Evolutionary conservation across 2,113 vertebrate genomes (phyloP), one percentile per base, ranked within the genome.

Genomic region (Rhabdornis inornatus): DNA sequence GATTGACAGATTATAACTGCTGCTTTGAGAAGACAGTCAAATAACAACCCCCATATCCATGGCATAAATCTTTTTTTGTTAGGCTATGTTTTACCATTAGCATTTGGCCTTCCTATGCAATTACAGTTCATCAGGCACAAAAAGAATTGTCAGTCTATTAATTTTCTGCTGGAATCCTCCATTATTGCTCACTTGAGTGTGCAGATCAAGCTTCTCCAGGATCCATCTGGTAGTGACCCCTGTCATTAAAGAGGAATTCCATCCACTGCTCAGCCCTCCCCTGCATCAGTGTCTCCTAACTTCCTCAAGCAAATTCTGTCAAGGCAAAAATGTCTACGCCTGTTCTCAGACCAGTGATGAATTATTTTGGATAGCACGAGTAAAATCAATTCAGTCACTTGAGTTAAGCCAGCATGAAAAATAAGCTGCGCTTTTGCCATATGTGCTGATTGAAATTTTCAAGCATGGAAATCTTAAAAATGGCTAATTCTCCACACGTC

Each of bases 101-200:
- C 39, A 61, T 84, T 96, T 96, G 83, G 55, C 56, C 88, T 96
- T 97, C 96, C 82, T 77, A 45, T 92, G 90, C 94, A 96, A 96
- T 95, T 96, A 85, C 69, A 96, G 93, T 95, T 95, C 90, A 95
- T 96, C 81, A 89, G 66, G 94, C 52, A 88, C 70, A 94, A 92
- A 93, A 96, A 93, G 74, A 84, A 69, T 72, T 96, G 90, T 64
- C 96, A 95, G 87, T 84, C 87, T 95, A 91, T 95, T 96, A 94
- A 96, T 94, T 97, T 97, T 95, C 60, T 89, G 82, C 50, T 89
- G 61, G 81, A 96, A 97, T 95, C 87, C 87, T 95, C 80, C n/a
- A 88, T 90, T 94, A 92, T 69, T 94, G 53, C 89, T 95, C 92
- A 86, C n/a, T 75, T 92, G 40, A 75, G 69, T 87, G 31, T 91